Conservation (phyloP, 1,140 invertebrate genomes). For the Bursaphelenchus mucronatus region DNA sequence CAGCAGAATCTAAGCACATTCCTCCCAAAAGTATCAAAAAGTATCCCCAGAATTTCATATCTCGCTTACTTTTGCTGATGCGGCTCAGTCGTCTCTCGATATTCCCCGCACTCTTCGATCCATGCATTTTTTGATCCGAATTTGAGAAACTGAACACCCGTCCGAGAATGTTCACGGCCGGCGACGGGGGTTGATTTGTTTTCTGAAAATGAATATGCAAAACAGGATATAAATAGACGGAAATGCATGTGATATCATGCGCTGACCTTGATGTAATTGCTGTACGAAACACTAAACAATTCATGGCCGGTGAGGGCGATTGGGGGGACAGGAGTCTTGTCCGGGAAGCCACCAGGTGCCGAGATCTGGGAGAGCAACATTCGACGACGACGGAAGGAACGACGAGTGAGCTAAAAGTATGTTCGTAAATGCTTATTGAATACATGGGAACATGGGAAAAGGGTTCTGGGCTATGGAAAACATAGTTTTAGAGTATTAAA, state of each 20-base stretch:
- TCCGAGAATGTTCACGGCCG: conserved; percentile 14
- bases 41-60: too few relatives aligned
- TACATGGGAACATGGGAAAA: too few relatives aligned
- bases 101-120: neutral
- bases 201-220: neutral
- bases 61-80: too few relatives aligned
- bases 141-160: conserved; percentile 6
- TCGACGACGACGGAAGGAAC: conserved; percentile 5
- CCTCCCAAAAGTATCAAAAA: too few relatives aligned
- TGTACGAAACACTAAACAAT: conserved; percentile 12
- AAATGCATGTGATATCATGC: neutral
- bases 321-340: neutral
- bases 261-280: neutral
- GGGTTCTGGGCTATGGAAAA: too few relatives aligned
- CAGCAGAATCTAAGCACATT: too few relatives aligned
- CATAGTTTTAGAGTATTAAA: too few relatives aligned
- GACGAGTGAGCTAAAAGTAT: conserved; percentile 7
- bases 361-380: conserved; percentile 7
- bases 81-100: neutral
- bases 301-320: conserved; percentile 11
- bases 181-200: conserved; percentile 1
- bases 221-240: neutral
- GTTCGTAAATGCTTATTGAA: neutral
- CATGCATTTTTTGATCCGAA: conserved; percentile 6
- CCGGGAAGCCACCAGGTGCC: conserved; percentile 7